phyloP scores from a whole-genome alignment of 2,888 invertebrate species.

The Pegoplata infirma region DNA sequence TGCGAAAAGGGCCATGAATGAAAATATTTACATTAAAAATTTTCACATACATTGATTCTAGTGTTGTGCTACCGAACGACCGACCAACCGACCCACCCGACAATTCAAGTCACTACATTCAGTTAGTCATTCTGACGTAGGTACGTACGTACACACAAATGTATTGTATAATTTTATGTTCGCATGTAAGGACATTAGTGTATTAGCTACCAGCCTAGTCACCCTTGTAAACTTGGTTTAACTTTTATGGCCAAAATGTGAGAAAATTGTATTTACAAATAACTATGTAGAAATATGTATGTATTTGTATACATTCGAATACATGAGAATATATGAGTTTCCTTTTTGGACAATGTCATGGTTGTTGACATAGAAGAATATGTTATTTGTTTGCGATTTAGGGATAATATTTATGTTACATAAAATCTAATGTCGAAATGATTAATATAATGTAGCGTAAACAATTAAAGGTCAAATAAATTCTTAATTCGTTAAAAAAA shows the following conservation, averaged over 20 bases:
- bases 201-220: conserved; percentile 60
- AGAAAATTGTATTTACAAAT: conserved; percentile 63
- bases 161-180: conserved; percentile 1
- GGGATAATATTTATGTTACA: conserved; percentile 25
- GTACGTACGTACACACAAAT: too few relatives aligned
- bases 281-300: too few relatives aligned
- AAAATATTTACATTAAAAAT: conserved; percentile 76
- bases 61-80: neutral
- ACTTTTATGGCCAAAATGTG: conserved; percentile 64
- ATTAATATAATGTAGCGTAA: neutral
- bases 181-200: conserved; percentile 25
- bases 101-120: conserved; percentile 11
- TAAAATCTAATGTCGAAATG: neutral
- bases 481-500: neutral
- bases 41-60: conserved; percentile 46
- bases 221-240: conserved; percentile 64
- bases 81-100: too few relatives aligned
- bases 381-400: conserved; percentile 27
- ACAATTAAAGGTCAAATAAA: too few relatives aligned
- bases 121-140: conserved; percentile 22
- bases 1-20: conserved; percentile 76
- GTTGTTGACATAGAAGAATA: conserved; percentile 44
- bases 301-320: conserved; percentile 5
- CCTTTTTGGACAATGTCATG: conserved; percentile 51
- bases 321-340: conserved; percentile 10